Percentiles rank a stretch among this genome's conserved stretches.
phyloP scores from a whole-genome alignment of 35 echinoderm and acorn worm genomes.

The Chiridota heheva region DNA sequence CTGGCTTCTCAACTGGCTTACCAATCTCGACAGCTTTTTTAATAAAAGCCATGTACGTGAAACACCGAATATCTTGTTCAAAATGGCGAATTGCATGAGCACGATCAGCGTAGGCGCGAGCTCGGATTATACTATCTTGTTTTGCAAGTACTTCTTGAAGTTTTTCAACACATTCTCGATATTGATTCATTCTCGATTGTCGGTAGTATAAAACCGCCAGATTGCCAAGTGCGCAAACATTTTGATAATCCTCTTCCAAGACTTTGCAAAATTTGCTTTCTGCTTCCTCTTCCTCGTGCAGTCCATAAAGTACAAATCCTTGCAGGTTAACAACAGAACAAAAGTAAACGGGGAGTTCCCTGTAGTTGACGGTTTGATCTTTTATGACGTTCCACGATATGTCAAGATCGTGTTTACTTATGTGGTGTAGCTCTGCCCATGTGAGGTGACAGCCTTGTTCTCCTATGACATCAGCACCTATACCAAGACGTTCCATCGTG shows the following conservation, averaged over 20 bases:
- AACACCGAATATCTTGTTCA: constrained; percentile 70
- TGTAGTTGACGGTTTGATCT: constrained; percentile 32
- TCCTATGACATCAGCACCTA: constrained; percentile 52
- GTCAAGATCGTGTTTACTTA: constrained; percentile 43
- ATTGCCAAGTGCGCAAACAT: constrained; percentile 70
- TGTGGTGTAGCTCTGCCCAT: constrained; percentile 68
- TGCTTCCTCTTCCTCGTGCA: constrained; percentile 40
- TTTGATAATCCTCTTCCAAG: constrained; percentile 44
- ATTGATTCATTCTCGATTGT: constrained; percentile 50
- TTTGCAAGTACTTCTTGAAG: constrained; percentile 34
- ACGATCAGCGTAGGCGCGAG: constrained; percentile 69
- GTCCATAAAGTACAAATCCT: constrained; percentile 69
- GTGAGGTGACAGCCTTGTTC: constrained; percentile 87
- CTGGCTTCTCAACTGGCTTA: constrained; percentile 18
- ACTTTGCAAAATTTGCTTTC: constrained; percentile 56
- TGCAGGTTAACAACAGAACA: constrained; percentile 44
- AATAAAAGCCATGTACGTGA: constrained; percentile 76
- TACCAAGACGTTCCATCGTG: not conserved
- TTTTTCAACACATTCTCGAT: constrained; percentile 35
- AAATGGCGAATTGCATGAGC: constrained; percentile 81
- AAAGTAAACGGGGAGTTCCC: constrained; percentile 48
- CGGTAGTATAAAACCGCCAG: constrained; percentile 68
- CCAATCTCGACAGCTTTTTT: constrained; percentile 60
- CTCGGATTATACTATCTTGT: constrained; percentile 13
- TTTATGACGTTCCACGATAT: constrained; percentile 26